Evolutionary conservation across 2,113 vertebrate genomes (phyloP).

Genomic region (Catharus bicknelli): DNA sequence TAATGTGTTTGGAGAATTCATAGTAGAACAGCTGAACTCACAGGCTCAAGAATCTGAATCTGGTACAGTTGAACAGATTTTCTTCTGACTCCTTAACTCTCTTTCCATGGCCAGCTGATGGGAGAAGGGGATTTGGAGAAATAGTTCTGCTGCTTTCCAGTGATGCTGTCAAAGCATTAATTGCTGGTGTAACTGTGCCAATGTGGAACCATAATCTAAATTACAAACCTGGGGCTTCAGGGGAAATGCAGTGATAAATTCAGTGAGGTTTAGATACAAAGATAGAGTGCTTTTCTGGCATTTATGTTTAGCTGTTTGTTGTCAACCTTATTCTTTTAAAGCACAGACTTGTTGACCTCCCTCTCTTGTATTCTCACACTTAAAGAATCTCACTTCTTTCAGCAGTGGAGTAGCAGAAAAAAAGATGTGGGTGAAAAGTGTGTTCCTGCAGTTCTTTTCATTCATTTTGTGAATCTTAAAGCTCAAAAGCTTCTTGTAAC

Average conservation of each 20-base stretch:
- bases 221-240: not conserved
- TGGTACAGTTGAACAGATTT: not conserved
- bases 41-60: not conserved
- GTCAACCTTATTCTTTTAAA: not conserved
- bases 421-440: not conserved
- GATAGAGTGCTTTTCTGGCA: not conserved
- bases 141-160: not conserved
- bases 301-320: not conserved
- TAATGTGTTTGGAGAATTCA: not conserved
- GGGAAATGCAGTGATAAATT: not conserved
- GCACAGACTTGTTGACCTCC: not conserved
- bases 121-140: not conserved
- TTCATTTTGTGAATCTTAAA: not conserved
- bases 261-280: not conserved
- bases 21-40: not conserved
- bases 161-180: conserved; percentile 1
- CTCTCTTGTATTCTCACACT: not conserved
- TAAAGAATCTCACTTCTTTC: not conserved
- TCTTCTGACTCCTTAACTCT: not conserved
- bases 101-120: not conserved
- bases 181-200: not conserved
- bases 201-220: not conserved
- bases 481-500: not conserved
- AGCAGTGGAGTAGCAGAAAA: not conserved
- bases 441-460: not conserved